Evolutionary conservation across 2,797 vertebrate genomes (phyloP).

Genomic region (Oryzias dopingdopingensis): DNA sequence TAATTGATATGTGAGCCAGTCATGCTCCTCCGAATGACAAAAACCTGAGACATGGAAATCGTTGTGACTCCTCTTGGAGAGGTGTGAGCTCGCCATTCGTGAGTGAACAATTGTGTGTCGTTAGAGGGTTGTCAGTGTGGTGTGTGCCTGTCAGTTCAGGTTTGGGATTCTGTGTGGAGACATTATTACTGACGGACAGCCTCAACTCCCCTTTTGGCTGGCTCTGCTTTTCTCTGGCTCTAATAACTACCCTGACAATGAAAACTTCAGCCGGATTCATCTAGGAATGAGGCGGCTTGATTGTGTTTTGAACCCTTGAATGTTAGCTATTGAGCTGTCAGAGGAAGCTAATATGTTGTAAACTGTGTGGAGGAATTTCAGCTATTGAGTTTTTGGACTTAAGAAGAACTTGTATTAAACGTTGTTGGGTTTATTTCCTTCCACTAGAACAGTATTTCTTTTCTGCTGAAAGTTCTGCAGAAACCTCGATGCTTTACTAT

Average conservation of each 20-base stretch:
- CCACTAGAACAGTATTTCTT: too few species aligned
- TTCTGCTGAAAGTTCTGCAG: too few species aligned
- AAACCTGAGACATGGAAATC: too few species aligned
- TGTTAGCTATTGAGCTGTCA: slow-evolving; percentile 38
- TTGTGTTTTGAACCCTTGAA: slow-evolving; percentile 51
- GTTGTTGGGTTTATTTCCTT: not conserved
- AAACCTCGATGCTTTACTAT: too few species aligned
- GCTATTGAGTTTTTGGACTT: slow-evolving; percentile 29
- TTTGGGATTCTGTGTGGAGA: slow-evolving; percentile 66
- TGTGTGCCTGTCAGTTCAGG: slow-evolving; percentile 66
- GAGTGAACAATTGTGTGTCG: slow-evolving; percentile 67
- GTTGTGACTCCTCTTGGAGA: slow-evolving; percentile 29
- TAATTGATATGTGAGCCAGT: too few species aligned
- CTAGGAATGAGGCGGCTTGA: slow-evolving; percentile 51
- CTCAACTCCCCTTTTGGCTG: slow-evolving; percentile 69
- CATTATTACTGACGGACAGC: slow-evolving; percentile 63
- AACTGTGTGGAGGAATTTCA: slow-evolving; percentile 29
- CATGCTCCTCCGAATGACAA: too few species aligned
- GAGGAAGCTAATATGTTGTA: slow-evolving; percentile 37
- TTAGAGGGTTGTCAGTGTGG: slow-evolving; percentile 64
- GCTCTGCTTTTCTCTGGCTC: slow-evolving; percentile 45
- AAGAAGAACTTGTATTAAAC: not conserved
- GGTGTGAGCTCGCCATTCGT: slow-evolving; percentile 51
- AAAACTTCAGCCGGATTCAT: slow-evolving; percentile 47
- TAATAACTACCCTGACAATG: slow-evolving; percentile 50